Evolutionary conservation across 2,797 vertebrate genomes (phyloP).

Genomic region (Busarellus nigricollis): DNA sequence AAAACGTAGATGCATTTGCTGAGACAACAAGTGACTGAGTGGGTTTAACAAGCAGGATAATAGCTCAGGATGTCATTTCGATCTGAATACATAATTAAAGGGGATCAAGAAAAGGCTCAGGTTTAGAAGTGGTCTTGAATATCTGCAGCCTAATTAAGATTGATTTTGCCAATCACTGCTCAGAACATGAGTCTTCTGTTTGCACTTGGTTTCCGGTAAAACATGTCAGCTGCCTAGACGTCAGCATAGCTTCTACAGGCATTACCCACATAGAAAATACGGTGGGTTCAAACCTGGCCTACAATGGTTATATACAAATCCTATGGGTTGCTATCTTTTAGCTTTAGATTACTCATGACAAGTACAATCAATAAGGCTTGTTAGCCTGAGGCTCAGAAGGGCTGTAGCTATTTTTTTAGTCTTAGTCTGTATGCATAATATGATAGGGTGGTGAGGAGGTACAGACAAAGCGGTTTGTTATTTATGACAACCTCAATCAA

Average conservation of each 20-base stretch:
- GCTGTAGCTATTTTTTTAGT: neutral
- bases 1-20: neutral
- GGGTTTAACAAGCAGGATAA: conserved; percentile 52
- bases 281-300: neutral
- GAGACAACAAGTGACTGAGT: conserved; percentile 22
- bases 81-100: conserved; percentile 60
- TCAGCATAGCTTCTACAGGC: neutral
- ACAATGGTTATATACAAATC: neutral
- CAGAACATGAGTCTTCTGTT: neutral
- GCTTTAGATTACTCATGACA: conserved; percentile 40
- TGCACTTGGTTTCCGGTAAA: neutral
- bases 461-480: conserved; percentile 24
- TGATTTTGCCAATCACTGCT: conserved; percentile 52
- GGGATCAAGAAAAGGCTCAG: conserved; percentile 43
- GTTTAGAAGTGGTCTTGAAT: conserved; percentile 51
- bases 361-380: conserved; percentile 47
- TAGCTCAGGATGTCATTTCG: conserved; percentile 48
- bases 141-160: conserved; percentile 55
- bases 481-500: conserved; percentile 58
- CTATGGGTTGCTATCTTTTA: conserved; percentile 10
- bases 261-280: neutral
- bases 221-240: neutral
- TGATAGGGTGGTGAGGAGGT: neutral
- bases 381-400: conserved; percentile 42
- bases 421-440: neutral